Base-by-base conservation (phyloP, 2,888 invertebrate genomes). In the Alsophila aescularia region DNA sequence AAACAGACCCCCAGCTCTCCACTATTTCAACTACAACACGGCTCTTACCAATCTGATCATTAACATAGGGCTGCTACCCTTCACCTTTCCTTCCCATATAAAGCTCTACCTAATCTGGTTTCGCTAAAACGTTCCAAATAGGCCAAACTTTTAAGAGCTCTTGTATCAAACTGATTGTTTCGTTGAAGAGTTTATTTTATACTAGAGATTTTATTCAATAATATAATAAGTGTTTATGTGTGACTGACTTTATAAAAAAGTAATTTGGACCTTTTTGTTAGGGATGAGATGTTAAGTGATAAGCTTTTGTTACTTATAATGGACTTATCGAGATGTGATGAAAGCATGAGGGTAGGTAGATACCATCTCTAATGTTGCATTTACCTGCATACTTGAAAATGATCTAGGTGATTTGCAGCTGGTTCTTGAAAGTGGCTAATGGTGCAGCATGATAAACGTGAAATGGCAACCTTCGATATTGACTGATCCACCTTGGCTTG, bases 221-320 rank as follows among this genome's bases (percentile, higher is more conserved):
- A 21, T 49, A 39, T 39, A 70, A 72, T 74, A 70, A 73, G 74
- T 81, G 77, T 82, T 83, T 83, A 79, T 77, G 76, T 73, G 67
- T 75, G 75, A 83, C 70, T 78, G 81, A 73, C 64, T 80, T 74
- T 75, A 60, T 72, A 77, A 73, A 75, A 74, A 66, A 61, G 56
- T 64, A 55, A 67, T 75, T 54, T 73, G 72, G 72, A 69, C 43
- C 49, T 53, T 55, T 58, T 56, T 60, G 48, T 73, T 68, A 66
- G 69, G 68, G 67, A 69, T 68, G 63, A 64, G 64, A 68, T 72
- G 52, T 56, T 60, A 73, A 68, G 67, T 70, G 73, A 74, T 69
- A 60, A 67, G 64, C 55, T 71, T 73, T 70, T 69, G 50, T 67
- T 56, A 34, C 13, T 18, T 52, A 70, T 72, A 69, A 73, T 75